Base-by-base conservation (phyloP, 2,888 invertebrate species). In the Parnassius apollo region DNA sequence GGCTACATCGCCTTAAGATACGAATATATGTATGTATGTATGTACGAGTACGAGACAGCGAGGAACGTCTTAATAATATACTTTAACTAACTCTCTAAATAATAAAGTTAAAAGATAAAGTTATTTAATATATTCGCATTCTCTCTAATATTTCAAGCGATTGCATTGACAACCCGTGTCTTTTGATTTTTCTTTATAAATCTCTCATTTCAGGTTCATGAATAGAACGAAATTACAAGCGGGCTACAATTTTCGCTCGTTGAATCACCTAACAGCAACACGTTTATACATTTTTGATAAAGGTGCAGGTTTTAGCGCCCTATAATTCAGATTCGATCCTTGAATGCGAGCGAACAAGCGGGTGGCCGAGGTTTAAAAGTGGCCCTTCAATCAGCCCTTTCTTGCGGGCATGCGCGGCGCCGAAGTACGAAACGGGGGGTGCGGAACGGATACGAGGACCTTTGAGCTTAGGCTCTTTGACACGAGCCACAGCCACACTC, bases 311-410 rank as follows among this genome's bases (percentile, higher is more conserved):
- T 88, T 88, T 85, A 83, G 85, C 89, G 87, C 90, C 89, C 89
- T 91, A 84, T 91, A 91, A 91, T 91, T 88, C 89, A 83, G 86
- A 88, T 87, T 87, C 82, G 87, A 77, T 86, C 83, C 91, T 91
- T 91, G 90, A 91, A 90, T 88, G 81, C 81, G 83, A 88, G 86
- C 83, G 89, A 89, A 90, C 85, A 85, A 90, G 89, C 90, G 88
- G 87, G 85, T 82, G 89, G 86, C 80, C 90, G 88, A 85, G 88
- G 88, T 86, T 87, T 84, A 85, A 86, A 88, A 91, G 91, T 89
- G 91, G 90, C 88, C 88, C 91, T 91, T 90, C 89, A 91, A 90
- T 90, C 91, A 88, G 89, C 88, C 88, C 88, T 88, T 85, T 82
- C 83, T 84, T 79, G 79, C 82, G 86, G 82, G 82, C 76, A 80